phyloP scores from a whole-genome alignment of 1,140 invertebrate genomes.

The Batillaria attramentaria region DNA sequence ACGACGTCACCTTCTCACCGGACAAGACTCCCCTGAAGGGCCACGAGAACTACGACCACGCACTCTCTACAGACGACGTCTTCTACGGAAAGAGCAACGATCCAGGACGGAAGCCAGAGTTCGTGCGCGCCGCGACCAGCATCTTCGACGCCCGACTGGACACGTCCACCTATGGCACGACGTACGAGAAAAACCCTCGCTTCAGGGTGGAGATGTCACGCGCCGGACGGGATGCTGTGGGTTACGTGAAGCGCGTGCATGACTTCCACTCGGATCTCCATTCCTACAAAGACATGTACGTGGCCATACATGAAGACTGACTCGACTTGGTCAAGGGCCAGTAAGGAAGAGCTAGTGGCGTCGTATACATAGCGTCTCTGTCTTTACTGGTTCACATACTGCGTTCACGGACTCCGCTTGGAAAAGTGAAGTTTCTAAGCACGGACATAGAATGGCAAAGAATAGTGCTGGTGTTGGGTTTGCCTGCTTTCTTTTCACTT shows the following conservation, averaged over 20 bases:
- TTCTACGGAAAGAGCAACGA: conserved; percentile 40
- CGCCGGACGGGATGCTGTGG: conserved; percentile 25
- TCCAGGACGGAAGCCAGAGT: conserved; percentile 34
- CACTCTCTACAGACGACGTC: conserved; percentile 46
- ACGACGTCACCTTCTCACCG: conserved; percentile 44
- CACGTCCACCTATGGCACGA: conserved; percentile 34
- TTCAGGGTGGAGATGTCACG: conserved; percentile 39
- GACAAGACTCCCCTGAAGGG: conserved; percentile 49
- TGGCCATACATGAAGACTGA: too few relatives aligned
- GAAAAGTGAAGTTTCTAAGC: too few relatives aligned
- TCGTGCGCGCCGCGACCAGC: conserved; percentile 44
- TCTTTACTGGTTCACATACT: too few relatives aligned
- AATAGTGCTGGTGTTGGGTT: too few relatives aligned
- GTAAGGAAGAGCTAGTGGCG: too few relatives aligned
- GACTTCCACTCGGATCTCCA: conserved; percentile 43
- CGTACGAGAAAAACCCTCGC: conserved; percentile 36
- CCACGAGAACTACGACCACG: conserved; percentile 46
- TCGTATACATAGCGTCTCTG: too few relatives aligned
- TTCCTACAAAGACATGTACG: conserved; percentile 41
- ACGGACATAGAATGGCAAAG: too few relatives aligned
- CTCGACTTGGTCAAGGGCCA: too few relatives aligned
- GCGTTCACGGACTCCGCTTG: too few relatives aligned
- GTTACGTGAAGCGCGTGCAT: conserved; percentile 36
- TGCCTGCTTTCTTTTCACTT: too few relatives aligned
- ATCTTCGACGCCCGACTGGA: conserved; percentile 42